A percentile compares a stretch with the other conserved stretches of the same genome.
phyloP scores from a whole-genome alignment of 1,140 invertebrate species.

The Ceratosolen fusciceps region DNA sequence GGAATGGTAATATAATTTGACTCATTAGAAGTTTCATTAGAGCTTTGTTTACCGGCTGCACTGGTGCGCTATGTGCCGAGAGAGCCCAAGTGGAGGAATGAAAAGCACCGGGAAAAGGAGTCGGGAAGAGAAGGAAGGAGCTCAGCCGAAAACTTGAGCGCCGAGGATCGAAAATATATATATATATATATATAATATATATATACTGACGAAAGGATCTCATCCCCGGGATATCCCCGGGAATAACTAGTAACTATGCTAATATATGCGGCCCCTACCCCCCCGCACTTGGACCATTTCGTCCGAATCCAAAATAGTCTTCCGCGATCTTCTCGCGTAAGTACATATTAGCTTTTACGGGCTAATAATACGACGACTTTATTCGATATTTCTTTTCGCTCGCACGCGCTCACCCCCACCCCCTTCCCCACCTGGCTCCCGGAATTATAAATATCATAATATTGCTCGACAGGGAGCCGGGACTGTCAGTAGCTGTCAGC shows the following conservation, averaged over 20 bases:
- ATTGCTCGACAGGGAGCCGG: too few relatives aligned
- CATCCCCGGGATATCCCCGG: too few relatives aligned
- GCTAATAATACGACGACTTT: too few relatives aligned
- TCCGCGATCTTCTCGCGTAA: background rate
- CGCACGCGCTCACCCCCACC: too few relatives aligned
- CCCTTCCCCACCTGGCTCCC: too few relatives aligned
- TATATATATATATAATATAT: too few relatives aligned
- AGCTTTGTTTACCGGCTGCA: conserved; percentile 60
- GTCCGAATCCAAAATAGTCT: conserved; percentile 16
- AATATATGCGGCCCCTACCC: background rate
- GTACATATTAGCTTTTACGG: background rate
- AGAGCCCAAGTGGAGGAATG: conserved; percentile 24
- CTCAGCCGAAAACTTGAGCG: conserved; percentile 16
- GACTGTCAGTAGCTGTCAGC: too few relatives aligned
- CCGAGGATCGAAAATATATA: conserved; percentile 17
- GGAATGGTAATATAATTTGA: conserved; percentile 65
- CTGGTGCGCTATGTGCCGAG: conserved; percentile 27
- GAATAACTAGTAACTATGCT: conserved; percentile 18
- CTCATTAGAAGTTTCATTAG: conserved; percentile 66
- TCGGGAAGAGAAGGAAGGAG: conserved; percentile 9
- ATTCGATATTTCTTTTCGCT: too few relatives aligned
- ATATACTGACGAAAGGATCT: conserved; percentile 24
- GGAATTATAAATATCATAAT: too few relatives aligned
- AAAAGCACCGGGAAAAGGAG: conserved; percentile 17
- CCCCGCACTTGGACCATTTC: background rate